Percentiles rank a stretch among this genome's conserved stretches.
Evolutionary conservation across 1,140 invertebrate genomes (phyloP).

Genomic region (Hycleus cichorii): DNA sequence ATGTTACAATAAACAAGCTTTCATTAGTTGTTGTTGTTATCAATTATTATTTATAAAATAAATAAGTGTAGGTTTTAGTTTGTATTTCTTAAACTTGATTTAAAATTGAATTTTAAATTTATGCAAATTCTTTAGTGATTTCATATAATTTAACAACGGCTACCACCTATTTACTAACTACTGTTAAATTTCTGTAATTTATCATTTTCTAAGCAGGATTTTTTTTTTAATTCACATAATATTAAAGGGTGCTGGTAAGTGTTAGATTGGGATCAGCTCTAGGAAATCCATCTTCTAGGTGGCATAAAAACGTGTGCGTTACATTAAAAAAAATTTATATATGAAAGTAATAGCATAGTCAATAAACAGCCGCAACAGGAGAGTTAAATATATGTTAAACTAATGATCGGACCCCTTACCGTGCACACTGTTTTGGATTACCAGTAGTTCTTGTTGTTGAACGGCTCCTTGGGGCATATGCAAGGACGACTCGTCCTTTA

Average conservation of each 20-base stretch:
- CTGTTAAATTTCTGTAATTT: not conserved
- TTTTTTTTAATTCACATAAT: too few species aligned
- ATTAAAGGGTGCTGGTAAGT: too few species aligned
- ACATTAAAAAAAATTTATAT: conserved; percentile 4
- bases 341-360: conserved; percentile 19
- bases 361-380: conserved; percentile 15
- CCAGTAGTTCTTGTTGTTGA: conserved; percentile 28
- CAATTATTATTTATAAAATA: too few species aligned
- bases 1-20: too few species aligned
- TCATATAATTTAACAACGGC: not conserved
- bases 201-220: too few species aligned
- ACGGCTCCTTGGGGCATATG: conserved; percentile 3
- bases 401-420: conserved; percentile 28
- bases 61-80: too few species aligned
- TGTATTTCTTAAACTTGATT: too few species aligned
- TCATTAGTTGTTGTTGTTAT: too few species aligned
- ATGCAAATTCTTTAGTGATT: not conserved
- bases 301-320: conserved; percentile 10
- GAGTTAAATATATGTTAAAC: conserved; percentile 21
- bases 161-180: not conserved
- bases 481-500: conserved; percentile 16
- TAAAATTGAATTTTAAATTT: not conserved
- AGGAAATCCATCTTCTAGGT: conserved; percentile 18
- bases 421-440: conserved; percentile 22
- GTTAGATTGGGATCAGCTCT: conserved; percentile 19